Conservation (phyloP, 2,113 vertebrate species). For the Sterna hirundo region DNA sequence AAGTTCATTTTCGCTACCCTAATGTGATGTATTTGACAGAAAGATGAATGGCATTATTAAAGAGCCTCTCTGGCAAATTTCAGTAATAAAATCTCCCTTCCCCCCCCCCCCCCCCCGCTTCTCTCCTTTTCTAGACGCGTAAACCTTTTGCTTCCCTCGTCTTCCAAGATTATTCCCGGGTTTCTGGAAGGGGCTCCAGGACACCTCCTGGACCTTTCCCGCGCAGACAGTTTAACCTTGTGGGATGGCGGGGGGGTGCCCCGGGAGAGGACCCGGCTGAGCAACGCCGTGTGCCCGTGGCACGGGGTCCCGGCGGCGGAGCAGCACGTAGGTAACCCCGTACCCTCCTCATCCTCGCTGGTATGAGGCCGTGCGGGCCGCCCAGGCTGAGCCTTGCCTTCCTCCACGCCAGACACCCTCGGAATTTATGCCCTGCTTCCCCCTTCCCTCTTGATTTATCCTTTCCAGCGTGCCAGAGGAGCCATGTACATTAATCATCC, state of each 20-base stretch:
- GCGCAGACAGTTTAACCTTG: neutral
- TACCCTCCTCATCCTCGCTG: neutral
- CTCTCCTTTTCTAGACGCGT: neutral
- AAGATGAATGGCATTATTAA: constrained; percentile 81
- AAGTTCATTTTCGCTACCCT: constrained; percentile 69
- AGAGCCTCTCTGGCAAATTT: constrained; percentile 71
- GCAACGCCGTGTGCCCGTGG: fast-evolving
- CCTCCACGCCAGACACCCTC: neutral
- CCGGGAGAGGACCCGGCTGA: neutral
- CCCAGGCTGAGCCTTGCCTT: neutral
- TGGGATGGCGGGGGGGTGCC: fast-evolving
- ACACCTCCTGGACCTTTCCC: neutral
- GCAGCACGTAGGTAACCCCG: fast-evolving
- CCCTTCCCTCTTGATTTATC: constrained; percentile 38
- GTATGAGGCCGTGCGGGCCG: fast-evolving
- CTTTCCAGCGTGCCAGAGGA: constrained; percentile 5
- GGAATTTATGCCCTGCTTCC: constrained; percentile 4
- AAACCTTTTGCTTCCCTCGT: neutral
- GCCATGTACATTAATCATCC: constrained; percentile 59
- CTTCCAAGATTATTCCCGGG: neutral
- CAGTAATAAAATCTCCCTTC: constrained; percentile 63
- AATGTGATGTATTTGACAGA: constrained; percentile 78
- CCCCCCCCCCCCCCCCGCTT: neutral
- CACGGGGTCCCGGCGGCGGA: fast-evolving
- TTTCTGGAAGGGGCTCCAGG: neutral